A percentile compares a stretch with the other conserved stretches of the same genome.
Evolutionary conservation across 2,888 invertebrate genomes (phyloP).

Genomic region (Drosophila subquinaria): DNA sequence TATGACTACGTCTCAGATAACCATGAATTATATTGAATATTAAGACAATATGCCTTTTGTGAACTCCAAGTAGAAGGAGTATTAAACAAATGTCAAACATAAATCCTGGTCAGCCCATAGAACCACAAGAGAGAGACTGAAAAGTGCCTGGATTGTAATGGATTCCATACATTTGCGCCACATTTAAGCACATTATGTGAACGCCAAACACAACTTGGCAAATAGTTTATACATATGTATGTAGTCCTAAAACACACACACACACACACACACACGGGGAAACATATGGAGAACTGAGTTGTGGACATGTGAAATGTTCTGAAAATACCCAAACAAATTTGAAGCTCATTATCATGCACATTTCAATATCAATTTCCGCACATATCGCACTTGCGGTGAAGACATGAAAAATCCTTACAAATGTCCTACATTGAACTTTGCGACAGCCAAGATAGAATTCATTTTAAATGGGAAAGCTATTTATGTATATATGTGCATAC

Average conservation of each 20-base stretch:
- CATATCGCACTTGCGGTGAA: constrained; percentile 34
- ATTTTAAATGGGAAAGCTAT: constrained; percentile 41
- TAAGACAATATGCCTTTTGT: not conserved
- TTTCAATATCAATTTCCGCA: constrained; percentile 73
- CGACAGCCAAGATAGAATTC: constrained; percentile 34
- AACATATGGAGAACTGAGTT: not conserved
- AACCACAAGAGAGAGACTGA: constrained; percentile 31
- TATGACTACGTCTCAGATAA: not conserved
- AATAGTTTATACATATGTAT: constrained; percentile 10
- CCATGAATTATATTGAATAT: not conserved
- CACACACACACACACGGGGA: not conserved
- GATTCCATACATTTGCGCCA: constrained; percentile 44
- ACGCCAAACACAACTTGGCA: constrained; percentile 11
- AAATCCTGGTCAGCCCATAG: constrained; percentile 33
- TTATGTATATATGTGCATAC: not conserved
- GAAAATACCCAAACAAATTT: constrained; percentile 58
- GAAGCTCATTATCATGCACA: constrained; percentile 68
- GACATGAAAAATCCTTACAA: constrained; percentile 70
- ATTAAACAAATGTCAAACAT: constrained; percentile 42
- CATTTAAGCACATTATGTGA: constrained; percentile 53
- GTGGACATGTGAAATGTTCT: constrained; percentile 24
- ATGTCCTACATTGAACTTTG: constrained; percentile 30
- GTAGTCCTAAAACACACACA: not conserved
- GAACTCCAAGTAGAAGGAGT: not conserved
- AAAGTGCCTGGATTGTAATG: constrained; percentile 26